Evolutionary conservation across 2,113 vertebrate species (phyloP).

Genomic region (Danionella cerebrum): DNA sequence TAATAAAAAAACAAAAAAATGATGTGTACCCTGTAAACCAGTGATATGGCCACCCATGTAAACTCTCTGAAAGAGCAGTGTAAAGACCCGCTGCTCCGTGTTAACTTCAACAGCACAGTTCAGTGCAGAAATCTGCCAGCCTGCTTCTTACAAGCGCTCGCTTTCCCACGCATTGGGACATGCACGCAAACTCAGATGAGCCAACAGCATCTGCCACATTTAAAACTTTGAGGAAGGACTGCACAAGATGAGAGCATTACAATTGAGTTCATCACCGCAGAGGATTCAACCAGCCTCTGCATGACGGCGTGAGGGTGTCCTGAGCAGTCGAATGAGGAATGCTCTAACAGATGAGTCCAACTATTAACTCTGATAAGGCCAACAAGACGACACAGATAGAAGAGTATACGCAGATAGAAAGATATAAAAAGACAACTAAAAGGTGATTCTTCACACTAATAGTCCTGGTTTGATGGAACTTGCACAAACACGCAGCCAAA

Average conservation of each 20-base stretch:
- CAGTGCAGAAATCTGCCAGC: slow-evolving; percentile 29
- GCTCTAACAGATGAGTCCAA: slow-evolving; percentile 47
- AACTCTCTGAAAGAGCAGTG: slow-evolving; percentile 24
- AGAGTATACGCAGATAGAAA: not conserved
- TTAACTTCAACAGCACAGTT: slow-evolving; percentile 40
- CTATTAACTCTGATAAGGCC: slow-evolving; percentile 10
- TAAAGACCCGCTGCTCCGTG: slow-evolving; percentile 54
- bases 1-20: slow-evolving; percentile 38
- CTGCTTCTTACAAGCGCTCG: not conserved
- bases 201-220: not conserved
- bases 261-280: not conserved
- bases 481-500: not conserved
- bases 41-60: slow-evolving; percentile 50
- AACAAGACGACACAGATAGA: slow-evolving; percentile 28
- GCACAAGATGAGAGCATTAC: not conserved
- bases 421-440: slow-evolving; percentile 39
- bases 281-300: not conserved
- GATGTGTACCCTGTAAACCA: slow-evolving; percentile 70
- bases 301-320: not conserved
- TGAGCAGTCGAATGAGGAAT: slow-evolving; percentile 21
- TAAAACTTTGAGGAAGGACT: not conserved
- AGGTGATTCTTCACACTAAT: slow-evolving; percentile 68
- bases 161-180: not conserved
- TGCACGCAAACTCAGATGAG: not conserved
- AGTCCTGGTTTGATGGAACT: slow-evolving; percentile 61